Base-by-base conservation (phyloP, 2,888 invertebrate genomes). In the Habrosyne pyritoides region DNA sequence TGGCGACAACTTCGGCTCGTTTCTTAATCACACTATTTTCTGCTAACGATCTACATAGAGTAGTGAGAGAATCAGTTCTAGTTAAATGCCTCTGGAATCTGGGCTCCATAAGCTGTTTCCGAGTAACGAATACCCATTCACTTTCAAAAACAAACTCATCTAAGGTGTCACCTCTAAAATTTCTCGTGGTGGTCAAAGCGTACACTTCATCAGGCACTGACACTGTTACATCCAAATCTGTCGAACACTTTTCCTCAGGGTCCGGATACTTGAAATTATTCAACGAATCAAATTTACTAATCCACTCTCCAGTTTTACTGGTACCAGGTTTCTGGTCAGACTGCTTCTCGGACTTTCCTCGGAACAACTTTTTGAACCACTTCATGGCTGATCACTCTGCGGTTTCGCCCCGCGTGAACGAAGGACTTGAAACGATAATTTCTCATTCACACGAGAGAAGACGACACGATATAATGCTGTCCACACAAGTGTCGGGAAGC, bases 351-450 rank as follows among this genome's bases (percentile, higher is more conserved):
- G 66, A 87, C 83, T 79, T 93, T 94, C 77, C 93, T 88, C 59
- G 90, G 89, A 89, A 94, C 93, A 91, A 94, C 90, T 86, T 94
- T 94, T 81, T 94, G 94, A 93, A 94, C 94, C 94, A 94, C 79
- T 87, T 94, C 94, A 94, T 94, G 89, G 71, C 92, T 84, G 67
- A 94, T 94, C 53, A 82, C 89, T 76, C 80, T 89, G 90, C 94
- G 94, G 93, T 94, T 94, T 79, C 88, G 93, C 63, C 94, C 94
- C 91, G 94, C 94, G 84, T 93, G 89, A 70, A 94, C 89, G 81
- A 94, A 94, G 77, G 94, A 93, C 64, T 93, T 94, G 81, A 94
- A 94, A 69, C 93, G 92, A 83, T 91, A 86, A 81, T 93, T 94
- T 94, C 93, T 93, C 94, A 94, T 94, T 91, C 89, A 91, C 84